Conservation (phyloP, 1,140 invertebrate genomes). For the Drosophila santomea region DNA sequence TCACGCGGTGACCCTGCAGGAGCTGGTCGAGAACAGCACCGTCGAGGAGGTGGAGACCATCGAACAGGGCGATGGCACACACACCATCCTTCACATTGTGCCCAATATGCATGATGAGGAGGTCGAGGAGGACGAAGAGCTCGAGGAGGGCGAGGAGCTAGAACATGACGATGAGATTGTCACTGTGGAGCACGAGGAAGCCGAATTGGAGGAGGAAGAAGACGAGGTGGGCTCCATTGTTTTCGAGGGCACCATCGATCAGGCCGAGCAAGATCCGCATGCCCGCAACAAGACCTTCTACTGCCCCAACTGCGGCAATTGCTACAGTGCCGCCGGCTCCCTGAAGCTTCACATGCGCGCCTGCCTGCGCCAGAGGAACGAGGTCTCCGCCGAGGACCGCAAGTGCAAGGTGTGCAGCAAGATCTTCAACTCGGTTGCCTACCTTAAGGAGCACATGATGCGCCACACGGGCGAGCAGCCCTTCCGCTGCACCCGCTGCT, state of each 20-base stretch:
- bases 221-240: constrained; percentile 60
- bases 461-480: constrained; percentile 82
- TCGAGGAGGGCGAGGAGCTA: constrained; percentile 31
- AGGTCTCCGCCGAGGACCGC: constrained; percentile 72
- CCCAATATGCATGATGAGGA: constrained; percentile 52
- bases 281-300: constrained; percentile 77
- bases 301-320: constrained; percentile 82
- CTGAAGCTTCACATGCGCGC: constrained; percentile 82
- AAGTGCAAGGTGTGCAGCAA: constrained; percentile 81
- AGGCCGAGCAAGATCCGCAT: constrained; percentile 56
- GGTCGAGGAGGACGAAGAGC: constrained; percentile 19
- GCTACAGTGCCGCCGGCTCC: constrained; percentile 80
- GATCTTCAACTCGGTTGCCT: constrained; percentile 81
- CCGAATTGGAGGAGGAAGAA: constrained; percentile 57
- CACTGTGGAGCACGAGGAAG: constrained; percentile 50
- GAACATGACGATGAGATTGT: constrained; percentile 58
- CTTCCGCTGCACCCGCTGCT: constrained; percentile 78
- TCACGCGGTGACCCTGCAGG: constrained; percentile 73
- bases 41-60: constrained; percentile 79
- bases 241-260: constrained; percentile 66
- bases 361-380: constrained; percentile 73
- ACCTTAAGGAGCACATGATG: constrained; percentile 83
- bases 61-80: constrained; percentile 79
- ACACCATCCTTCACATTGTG: constrained; percentile 77
- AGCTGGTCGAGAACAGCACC: constrained; percentile 74